Evolutionary conservation across 2,888 invertebrate genomes (phyloP), one percentile per base, ranked within the genome.

Genomic region (Tenthredo scrophulariae): DNA sequence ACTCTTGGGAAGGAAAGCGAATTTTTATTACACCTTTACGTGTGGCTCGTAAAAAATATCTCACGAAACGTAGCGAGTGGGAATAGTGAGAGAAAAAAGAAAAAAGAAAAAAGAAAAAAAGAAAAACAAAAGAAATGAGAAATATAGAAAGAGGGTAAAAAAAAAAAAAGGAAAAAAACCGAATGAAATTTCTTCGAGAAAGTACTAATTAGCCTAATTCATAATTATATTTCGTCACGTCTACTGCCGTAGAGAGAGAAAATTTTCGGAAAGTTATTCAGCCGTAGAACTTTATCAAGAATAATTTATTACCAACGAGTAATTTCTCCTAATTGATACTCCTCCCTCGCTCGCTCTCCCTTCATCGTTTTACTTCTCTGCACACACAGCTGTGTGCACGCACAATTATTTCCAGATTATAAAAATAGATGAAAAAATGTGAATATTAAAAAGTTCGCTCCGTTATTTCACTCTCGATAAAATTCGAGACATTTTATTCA

Each of bases 201-300:
- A 80, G 22, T 22, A 62, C 62, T 37, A 80, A 80, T 80, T 40
- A 80, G 58, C 77, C 83, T 80, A 67, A 85, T 85, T 80, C 46
- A 79, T 87, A 85, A 88, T 86, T 86, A 79, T 84, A 86, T 86
- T 86, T 85, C 85, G 77, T 84, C 86, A 74, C 75, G 84, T 85
- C 80, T 26, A 10, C 37, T 37, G n/a, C 37, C 7, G 37, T 33
- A 33, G 22, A n/a, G 58, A 62, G 84, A 84, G 65, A 84, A 46
- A 37, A 37, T 37, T 77, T 84, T 77, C 6, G 22, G n/a, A 37
- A 79, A 58, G 58, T 79, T 26, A 33, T 58, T 58, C 79, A 43
- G n/a, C 18, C 46, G 33, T 7, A 10, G n/a, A 62, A 40, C 26
- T 80, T 80, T 62, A 22, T 22, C 22, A 40, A 62, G 80, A 80